A percentile compares a stretch with the other conserved stretches of the same genome.
phyloP scores from a whole-genome alignment of 2,888 invertebrate species.

The Leptopilina myrica region DNA sequence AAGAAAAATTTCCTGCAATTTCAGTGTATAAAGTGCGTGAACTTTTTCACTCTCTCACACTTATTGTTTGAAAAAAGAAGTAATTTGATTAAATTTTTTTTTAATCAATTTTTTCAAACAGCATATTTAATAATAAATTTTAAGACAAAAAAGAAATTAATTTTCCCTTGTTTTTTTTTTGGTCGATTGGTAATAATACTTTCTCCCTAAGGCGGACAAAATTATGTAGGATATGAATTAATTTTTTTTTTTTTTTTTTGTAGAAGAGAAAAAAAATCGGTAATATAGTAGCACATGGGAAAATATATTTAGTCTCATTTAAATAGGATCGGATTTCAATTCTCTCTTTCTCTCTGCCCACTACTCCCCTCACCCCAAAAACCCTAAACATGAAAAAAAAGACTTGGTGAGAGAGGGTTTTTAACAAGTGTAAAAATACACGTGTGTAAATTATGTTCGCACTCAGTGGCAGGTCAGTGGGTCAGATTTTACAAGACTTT shows the following conservation, averaged over 20 bases:
- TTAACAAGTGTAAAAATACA: slow-evolving; percentile 42
- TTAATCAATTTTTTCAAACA: neutral
- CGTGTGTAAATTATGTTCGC: slow-evolving; percentile 43
- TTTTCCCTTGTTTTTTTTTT: neutral
- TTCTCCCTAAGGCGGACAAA: neutral
- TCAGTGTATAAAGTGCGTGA: neutral
- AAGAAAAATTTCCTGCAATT: no score
- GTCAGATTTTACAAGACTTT: slow-evolving; percentile 57
- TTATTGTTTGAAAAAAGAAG: neutral
- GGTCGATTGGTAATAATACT: neutral
- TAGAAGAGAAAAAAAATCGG: no score
- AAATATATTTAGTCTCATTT: neutral
- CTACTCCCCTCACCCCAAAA: neutral
- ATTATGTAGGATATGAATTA: no score
- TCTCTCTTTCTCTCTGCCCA: neutral
- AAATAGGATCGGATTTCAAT: neutral
- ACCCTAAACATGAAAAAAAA: slow-evolving; percentile 17
- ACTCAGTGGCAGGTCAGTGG: slow-evolving; percentile 63
- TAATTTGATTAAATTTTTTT: neutral
- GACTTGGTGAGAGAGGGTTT: slow-evolving; percentile 24
- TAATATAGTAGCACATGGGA: neutral
- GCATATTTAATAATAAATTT: neutral
- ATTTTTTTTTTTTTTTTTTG: neutral
- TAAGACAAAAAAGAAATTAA: neutral
- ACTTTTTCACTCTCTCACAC: neutral